A percentile compares a stretch with the other conserved stretches of the same genome.
Evolutionary conservation across 2,888 invertebrate genomes (phyloP).

Genomic region (Chymomyza fuscimana): DNA sequence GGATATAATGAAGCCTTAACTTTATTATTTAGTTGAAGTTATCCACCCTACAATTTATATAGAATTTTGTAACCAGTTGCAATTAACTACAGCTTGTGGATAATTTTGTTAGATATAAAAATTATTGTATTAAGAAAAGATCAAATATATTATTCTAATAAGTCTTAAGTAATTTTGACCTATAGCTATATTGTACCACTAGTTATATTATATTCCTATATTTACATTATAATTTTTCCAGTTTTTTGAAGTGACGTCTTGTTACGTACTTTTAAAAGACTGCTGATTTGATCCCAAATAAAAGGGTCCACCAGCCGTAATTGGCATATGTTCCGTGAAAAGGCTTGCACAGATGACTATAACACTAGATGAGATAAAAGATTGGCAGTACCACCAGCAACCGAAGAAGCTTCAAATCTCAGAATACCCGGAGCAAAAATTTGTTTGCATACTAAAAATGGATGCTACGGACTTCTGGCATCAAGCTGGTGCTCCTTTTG

Average conservation of each 20-base stretch:
- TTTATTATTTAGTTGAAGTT: too few relatives aligned
- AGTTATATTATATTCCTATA: too few relatives aligned
- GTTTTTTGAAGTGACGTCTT: not conserved
- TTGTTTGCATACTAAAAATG: constrained; percentile 67
- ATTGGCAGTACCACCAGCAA: not conserved
- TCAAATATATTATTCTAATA: too few relatives aligned
- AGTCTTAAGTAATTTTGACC: too few relatives aligned
- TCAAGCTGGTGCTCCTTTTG: constrained; percentile 75
- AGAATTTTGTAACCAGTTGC: too few relatives aligned
- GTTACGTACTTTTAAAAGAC: not conserved
- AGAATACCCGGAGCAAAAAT: not conserved
- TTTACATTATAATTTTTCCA: not conserved
- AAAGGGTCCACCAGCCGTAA: not conserved
- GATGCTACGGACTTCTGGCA: constrained; percentile 79
- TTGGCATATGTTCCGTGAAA: not conserved
- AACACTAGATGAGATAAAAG: not conserved
- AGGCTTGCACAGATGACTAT: not conserved
- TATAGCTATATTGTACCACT: too few relatives aligned
- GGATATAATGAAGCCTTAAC: too few relatives aligned
- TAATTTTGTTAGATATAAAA: too few relatives aligned
- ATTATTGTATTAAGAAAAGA: too few relatives aligned
- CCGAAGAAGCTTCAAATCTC: not conserved
- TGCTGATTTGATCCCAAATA: not conserved
- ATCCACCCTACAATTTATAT: too few relatives aligned
- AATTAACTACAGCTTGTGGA: too few relatives aligned